Evolutionary conservation across 2,888 invertebrate genomes (phyloP).

Genomic region (Pseudanteris insignis): DNA sequence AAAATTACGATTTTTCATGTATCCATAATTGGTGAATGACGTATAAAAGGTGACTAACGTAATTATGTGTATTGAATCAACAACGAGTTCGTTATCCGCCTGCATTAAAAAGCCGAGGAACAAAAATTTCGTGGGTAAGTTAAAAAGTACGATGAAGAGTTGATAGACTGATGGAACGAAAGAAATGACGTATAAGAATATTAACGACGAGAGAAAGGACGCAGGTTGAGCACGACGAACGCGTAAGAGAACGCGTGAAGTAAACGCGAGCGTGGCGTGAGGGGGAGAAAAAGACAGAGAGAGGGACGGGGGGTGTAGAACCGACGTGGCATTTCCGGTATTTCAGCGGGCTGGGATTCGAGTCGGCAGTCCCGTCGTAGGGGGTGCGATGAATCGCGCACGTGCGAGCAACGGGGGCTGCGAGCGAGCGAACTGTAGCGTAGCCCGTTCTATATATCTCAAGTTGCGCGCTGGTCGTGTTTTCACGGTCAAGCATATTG

Average conservation of each 20-base stretch:
- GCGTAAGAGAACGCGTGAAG: constrained; percentile 13
- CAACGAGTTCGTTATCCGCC: no score
- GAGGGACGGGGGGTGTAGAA: no score
- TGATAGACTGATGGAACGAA: background rate
- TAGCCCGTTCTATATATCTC: constrained; percentile 38
- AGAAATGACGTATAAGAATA: background rate
- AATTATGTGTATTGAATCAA: no score
- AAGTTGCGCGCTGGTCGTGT: constrained; percentile 60
- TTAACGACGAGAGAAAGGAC: background rate
- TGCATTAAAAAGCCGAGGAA: no score
- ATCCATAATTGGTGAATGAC: no score
- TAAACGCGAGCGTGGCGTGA: constrained; percentile 18
- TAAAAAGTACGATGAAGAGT: no score
- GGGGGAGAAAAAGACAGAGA: no score
- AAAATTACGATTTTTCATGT: no score
- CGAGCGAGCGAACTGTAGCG: constrained; percentile 40
- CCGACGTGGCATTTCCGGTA: constrained; percentile 43
- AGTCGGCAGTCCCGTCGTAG: constrained; percentile 15
- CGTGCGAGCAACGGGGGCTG: constrained; percentile 35
- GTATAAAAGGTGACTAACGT: no score
- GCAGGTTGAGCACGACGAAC: background rate
- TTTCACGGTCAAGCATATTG: constrained; percentile 66
- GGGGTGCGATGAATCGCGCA: constrained; percentile 42
- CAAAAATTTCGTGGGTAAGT: no score
- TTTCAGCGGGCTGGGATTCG: constrained; percentile 27